Base-by-base conservation (phyloP, 2,113 vertebrate genomes). In the Seriola dumerili region DNA sequence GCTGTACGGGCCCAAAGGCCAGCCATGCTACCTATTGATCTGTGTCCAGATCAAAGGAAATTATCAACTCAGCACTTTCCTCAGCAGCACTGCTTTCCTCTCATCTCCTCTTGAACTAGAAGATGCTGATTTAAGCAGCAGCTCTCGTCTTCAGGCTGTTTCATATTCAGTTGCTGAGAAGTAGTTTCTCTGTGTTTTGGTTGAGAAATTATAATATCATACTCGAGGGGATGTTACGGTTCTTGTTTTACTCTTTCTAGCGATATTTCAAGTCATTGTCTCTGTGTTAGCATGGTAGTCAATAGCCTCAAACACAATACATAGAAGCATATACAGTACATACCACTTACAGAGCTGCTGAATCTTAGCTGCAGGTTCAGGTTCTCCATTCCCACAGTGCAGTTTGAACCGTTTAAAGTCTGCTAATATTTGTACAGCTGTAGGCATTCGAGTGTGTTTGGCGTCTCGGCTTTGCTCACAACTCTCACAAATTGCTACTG, bases 101-200 rank as follows among this genome's bases (percentile, higher is more conserved):
- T 58, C 25, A 72, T 83, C 36, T 81, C 44, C 9, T 68, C 38
- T 52, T 76, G 23, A 70, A 42, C 38, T 64, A 4, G 79, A 84
- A 87, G 44, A 62, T 83, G 81, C 86, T 83, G 85, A 89, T 89
- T 67, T 50, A 82, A 76, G 59, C 82, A 80, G 57, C 25, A 44
- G n/a, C n/a, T 74, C 29, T 78, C 13, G n/a, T 72, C 58, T 80
- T 62, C 5, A 48, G 65, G 65, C 50, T 23, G 14, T 71, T 87
- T 79, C 50, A 65, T 67, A 65, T 75, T 75, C 25, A 32, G 8
- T 44, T 70, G 57, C 52, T 48, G 36, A 71, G 9, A 55, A 19
- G 10, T 12, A 29, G 19, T 36, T 84, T 66, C 76, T 14, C 48
- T 48, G 7, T 67, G 34, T 70, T 73, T 73, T 42, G 16, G 23